These are phyloP conservation scores for Zoanthus solanderi DNA, from an alignment of 92 coral and sea anemone genomes.

Conservation along the genomic window DNA sequence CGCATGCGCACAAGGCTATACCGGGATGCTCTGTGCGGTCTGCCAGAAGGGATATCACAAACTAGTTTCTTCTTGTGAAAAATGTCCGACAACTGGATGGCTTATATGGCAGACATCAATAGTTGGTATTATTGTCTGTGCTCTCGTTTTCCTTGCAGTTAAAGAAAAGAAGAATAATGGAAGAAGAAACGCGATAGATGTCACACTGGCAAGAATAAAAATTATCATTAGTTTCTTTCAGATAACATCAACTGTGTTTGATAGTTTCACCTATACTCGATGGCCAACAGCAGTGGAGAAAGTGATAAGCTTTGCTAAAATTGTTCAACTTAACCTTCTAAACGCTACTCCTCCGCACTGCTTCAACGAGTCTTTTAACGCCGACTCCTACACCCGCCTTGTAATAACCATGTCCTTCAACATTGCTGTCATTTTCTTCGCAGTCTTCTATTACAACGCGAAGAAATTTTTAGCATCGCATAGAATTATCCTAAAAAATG, in stretches of 20 bases:
- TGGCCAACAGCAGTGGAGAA: conserved; percentile 66
- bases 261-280: conserved; percentile 60
- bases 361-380: conserved; percentile 39
- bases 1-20: conserved; percentile 65
- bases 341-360: conserved; percentile 65
- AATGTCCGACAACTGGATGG: conserved; percentile 63
- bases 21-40: conserved; percentile 70
- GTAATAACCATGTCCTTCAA: conserved; percentile 41
- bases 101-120: conserved; percentile 52
- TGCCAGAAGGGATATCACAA: conserved; percentile 53
- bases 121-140: conserved; percentile 11
- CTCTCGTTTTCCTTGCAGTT: conserved; percentile 41
- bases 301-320: conserved; percentile 58
- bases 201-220: conserved; percentile 64
- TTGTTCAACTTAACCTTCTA: conserved; percentile 65
- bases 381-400: conserved; percentile 62
- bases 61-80: conserved; percentile 55
- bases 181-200: conserved; percentile 47
- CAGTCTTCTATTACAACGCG: conserved; percentile 33
- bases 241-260: conserved; percentile 63
- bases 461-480: conserved; percentile 25
- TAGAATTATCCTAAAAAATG: neutral
- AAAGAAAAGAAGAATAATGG: conserved; percentile 21
- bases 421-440: conserved; percentile 28
- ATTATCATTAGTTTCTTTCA: conserved; percentile 72